phyloP scores from a whole-genome alignment of 1,140 invertebrate species.

The Lepidurus couesii region DNA sequence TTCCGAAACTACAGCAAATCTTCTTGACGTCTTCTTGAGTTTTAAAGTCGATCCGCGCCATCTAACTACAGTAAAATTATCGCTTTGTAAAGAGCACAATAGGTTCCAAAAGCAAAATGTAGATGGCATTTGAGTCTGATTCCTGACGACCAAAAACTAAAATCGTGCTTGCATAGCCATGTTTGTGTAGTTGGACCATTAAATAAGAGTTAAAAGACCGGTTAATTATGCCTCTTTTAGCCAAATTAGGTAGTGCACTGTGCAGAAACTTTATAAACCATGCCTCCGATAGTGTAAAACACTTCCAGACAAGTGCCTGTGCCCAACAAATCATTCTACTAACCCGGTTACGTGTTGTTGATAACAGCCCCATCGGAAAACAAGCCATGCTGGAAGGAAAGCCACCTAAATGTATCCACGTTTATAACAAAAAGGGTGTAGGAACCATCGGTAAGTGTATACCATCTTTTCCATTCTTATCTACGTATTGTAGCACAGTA shows the following conservation, averaged over 20 bases:
- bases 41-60: too few relatives aligned
- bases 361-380: constrained; percentile 92
- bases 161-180: too few relatives aligned
- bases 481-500: too few relatives aligned
- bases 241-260: background rate
- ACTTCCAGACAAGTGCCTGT: constrained; percentile 23
- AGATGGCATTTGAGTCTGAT: too few relatives aligned
- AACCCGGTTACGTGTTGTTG: constrained; percentile 80
- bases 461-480: constrained; percentile 2
- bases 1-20: too few relatives aligned
- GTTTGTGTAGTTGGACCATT: background rate
- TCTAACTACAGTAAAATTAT: too few relatives aligned
- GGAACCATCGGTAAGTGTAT: constrained; percentile 56
- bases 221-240: background rate
- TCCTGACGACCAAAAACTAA: too few relatives aligned
- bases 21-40: too few relatives aligned
- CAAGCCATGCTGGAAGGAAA: constrained; percentile 87
- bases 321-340: constrained; percentile 47
- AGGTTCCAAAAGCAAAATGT: too few relatives aligned
- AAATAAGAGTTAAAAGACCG: background rate
- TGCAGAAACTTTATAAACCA: background rate
- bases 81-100: too few relatives aligned
- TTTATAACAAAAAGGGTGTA: constrained; percentile 72
- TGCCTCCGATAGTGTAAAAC: background rate
- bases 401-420: constrained; percentile 79